These are phyloP conservation scores for Psittacula echo DNA, from an alignment of 2,797 vertebrate species.

Conservation along the genomic window DNA sequence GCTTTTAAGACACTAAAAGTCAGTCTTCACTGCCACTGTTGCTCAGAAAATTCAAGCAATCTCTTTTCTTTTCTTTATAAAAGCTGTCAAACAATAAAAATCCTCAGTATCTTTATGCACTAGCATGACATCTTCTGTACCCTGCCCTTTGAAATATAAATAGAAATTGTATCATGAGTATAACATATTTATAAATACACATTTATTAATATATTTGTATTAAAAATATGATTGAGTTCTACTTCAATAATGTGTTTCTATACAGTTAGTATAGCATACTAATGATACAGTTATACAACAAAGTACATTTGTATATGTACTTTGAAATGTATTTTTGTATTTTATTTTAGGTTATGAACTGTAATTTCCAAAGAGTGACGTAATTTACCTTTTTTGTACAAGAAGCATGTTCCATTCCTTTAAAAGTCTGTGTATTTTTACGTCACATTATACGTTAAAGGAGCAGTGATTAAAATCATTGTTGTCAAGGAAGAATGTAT, in stretches of 20 bases:
- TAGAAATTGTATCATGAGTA: neutral
- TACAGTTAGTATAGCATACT: neutral
- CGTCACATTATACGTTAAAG: neutral
- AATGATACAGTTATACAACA: neutral
- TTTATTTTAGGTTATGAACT: neutral
- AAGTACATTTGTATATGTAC: neutral
- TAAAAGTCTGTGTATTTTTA: conserved; percentile 22
- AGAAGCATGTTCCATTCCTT: neutral
- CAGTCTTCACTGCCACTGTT: neutral
- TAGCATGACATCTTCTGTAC: neutral
- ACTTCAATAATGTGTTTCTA: neutral
- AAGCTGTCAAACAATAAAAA: neutral
- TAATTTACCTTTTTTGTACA: neutral
- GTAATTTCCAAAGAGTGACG: neutral
- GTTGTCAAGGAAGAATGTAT: conserved; percentile 56
- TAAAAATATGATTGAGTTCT: neutral
- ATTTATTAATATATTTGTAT: neutral
- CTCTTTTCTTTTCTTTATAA: neutral
- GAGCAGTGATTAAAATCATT: conserved; percentile 52
- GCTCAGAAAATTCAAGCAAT: neutral
- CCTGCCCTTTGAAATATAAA: neutral
- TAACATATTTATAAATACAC: neutral
- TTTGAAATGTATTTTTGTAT: neutral
- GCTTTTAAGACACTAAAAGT: neutral
- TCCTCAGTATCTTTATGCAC: neutral